Conservation (phyloP, 2,888 invertebrate genomes). For the Macaria liturata region DNA sequence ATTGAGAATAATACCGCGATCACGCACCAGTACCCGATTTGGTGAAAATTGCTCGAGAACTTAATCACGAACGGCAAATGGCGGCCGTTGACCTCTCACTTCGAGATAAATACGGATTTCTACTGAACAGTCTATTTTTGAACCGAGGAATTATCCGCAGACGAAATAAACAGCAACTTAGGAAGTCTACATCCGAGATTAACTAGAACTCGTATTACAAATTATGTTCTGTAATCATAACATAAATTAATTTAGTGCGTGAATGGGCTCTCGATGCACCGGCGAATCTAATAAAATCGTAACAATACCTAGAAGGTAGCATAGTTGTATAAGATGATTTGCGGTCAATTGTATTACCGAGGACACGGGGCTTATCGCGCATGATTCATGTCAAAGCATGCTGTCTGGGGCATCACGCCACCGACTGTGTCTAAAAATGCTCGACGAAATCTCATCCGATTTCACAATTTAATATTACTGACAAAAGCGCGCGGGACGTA, state of each 20-base stretch:
- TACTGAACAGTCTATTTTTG: constrained; percentile 16
- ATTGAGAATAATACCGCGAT: constrained; percentile 34
- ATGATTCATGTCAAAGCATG: constrained; percentile 54
- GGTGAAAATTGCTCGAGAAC: constrained; percentile 46
- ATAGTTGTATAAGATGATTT: constrained; percentile 41
- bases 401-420: constrained; percentile 26
- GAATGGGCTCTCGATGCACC: constrained; percentile 1
- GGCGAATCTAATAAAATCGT: constrained; percentile 16
- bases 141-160: constrained; percentile 3
- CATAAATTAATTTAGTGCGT: not conserved
- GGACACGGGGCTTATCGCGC: constrained; percentile 54
- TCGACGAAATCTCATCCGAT: constrained; percentile 21
- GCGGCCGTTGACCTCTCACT: constrained; percentile 51
- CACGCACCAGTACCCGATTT: constrained; percentile 33
- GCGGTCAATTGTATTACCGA: constrained; percentile 51
- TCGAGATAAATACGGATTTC: constrained; percentile 44
- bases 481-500: constrained; percentile 37
- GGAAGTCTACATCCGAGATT: constrained; percentile 1
- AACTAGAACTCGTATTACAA: not conserved
- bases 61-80: constrained; percentile 39
- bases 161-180: constrained; percentile 1
- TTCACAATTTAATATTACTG: constrained; percentile 38
- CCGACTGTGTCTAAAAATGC: constrained; percentile 23
- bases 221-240: constrained; percentile 4
- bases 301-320: constrained; percentile 13